These are phyloP conservation scores for Parasteatoda lunata DNA, from an alignment of 2,888 invertebrate species.

Conservation along the genomic window DNA sequence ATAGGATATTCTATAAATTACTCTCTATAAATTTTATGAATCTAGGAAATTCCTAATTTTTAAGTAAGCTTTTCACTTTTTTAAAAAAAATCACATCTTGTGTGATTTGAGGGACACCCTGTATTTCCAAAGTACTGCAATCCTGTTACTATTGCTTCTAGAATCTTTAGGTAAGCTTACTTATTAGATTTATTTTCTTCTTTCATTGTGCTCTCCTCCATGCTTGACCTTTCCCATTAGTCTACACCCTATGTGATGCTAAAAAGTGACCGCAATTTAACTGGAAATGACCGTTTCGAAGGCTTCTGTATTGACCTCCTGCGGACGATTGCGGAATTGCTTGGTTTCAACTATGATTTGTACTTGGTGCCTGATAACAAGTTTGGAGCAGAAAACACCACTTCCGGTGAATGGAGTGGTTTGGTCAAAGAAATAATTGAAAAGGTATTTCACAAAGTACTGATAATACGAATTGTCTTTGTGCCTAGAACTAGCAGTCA, in stretches of 20 bases:
- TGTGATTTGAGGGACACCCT: neutral
- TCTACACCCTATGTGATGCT: conserved; percentile 93
- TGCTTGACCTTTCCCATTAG: conserved; percentile 76
- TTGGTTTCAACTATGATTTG: conserved; percentile 91
- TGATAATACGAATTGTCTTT: no score
- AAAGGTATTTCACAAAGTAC: conserved; percentile 65
- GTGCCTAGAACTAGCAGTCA: no score
- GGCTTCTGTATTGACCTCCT: conserved; percentile 94
- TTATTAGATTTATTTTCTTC: conserved; percentile 1
- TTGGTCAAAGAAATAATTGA: conserved; percentile 75
- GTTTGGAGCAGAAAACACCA: conserved; percentile 82
- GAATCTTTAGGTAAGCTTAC: neutral
- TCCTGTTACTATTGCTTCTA: neutral
- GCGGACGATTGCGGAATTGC: conserved; percentile 84
- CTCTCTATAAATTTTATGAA: no score
- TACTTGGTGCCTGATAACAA: conserved; percentile 88
- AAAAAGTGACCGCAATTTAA: conserved; percentile 75
- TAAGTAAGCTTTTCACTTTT: no score
- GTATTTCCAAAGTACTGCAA: neutral
- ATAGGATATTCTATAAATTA: no score
- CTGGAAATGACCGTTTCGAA: conserved; percentile 79
- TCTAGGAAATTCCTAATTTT: no score
- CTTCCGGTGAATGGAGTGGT: conserved; percentile 75
- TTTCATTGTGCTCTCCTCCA: neutral
- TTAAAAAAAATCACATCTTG: neutral